A percentile compares a stretch with the other conserved stretches of the same genome.
These are phyloP conservation scores for Lerema accius DNA, from an alignment of 1,140 invertebrate genomes.

Conservation along the genomic window DNA sequence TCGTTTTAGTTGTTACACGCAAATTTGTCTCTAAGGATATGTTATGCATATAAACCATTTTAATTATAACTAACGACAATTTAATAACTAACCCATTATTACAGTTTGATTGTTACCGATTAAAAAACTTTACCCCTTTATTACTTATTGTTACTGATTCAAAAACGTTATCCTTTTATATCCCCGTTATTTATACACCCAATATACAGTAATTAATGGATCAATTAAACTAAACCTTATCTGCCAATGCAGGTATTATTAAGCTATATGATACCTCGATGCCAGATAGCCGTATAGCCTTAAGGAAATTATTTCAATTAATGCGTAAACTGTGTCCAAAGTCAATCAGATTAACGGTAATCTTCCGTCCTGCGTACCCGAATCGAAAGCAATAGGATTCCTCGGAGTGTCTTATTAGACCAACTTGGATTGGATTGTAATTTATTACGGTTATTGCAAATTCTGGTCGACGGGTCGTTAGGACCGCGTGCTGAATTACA, in stretches of 20 bases:
- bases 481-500: conserved; percentile 44
- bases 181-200: no score
- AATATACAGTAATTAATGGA: no score
- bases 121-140: no score
- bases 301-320: conserved; percentile 48
- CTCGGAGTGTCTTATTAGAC: conserved; percentile 62
- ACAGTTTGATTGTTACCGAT: no score
- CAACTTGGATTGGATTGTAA: conserved; percentile 71
- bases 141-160: no score
- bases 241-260: conserved; percentile 8
- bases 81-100: no score
- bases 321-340: conserved; percentile 56
- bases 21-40: no score
- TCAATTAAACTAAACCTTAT: no score
- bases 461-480: conserved; percentile 54
- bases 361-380: conserved; percentile 49
- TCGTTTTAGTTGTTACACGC: no score
- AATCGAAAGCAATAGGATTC: conserved; percentile 39
- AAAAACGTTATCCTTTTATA: no score
- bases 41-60: no score
- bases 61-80: no score
- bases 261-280: conserved; percentile 23
- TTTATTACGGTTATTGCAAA: conserved; percentile 74
- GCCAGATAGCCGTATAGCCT: conserved; percentile 31
- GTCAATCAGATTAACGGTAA: conserved; percentile 71